phyloP scores from a whole-genome alignment of 1,140 invertebrate genomes.

The Dendrolimus kikuchii region DNA sequence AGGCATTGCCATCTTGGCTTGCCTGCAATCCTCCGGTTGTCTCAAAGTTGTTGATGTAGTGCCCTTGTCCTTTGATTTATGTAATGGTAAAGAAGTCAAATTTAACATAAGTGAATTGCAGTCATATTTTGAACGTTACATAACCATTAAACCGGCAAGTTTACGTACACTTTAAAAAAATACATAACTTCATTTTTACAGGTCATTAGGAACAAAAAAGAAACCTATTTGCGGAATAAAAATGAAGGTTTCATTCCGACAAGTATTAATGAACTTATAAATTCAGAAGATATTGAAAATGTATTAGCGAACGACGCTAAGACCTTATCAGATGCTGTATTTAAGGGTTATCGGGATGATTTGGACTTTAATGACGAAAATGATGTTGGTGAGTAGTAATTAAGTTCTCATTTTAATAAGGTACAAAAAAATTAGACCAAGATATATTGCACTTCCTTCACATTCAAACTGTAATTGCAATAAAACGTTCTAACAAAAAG shows the following conservation, averaged over 20 bases:
- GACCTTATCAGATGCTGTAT: constrained; percentile 53
- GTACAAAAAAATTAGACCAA: not conserved
- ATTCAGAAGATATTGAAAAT: constrained; percentile 22
- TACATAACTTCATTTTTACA: constrained; percentile 1
- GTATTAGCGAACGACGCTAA: constrained; percentile 35
- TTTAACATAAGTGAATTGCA: no score
- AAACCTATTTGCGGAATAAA: constrained; percentile 66
- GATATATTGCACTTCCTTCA: no score
- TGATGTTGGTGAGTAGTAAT: constrained; percentile 73
- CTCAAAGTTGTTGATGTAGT: no score
- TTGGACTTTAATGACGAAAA: constrained; percentile 82
- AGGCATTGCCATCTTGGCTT: no score
- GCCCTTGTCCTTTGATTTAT: no score
- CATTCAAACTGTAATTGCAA: no score
- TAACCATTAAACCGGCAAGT: no score
- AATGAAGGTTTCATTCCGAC: constrained; percentile 62
- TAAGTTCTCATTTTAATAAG: not conserved
- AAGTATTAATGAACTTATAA: constrained; percentile 33
- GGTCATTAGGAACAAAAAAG: constrained; percentile 76
- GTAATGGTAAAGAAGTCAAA: no score
- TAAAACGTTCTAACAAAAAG: no score
- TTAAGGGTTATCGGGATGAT: constrained; percentile 77
- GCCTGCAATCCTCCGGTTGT: no score
- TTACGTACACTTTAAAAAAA: no score
- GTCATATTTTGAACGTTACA: no score